phyloP scores from a whole-genome alignment of 2,888 invertebrate species.

The Callosobruchus maculatus region DNA sequence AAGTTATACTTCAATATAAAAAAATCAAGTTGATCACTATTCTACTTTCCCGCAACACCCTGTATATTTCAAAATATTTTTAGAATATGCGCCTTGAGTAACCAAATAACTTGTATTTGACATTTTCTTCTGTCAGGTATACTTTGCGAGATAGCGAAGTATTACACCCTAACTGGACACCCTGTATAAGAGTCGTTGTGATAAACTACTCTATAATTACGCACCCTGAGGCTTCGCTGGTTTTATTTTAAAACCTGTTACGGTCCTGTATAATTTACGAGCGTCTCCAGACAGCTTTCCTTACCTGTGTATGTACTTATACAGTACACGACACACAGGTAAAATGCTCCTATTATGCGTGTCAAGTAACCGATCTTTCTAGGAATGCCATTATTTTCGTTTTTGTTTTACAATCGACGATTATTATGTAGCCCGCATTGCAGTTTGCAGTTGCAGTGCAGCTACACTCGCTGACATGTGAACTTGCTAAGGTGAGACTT shows the following conservation, averaged over 20 bases:
- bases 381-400: not conserved
- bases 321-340: not conserved
- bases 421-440: not conserved
- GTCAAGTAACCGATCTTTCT: not conserved
- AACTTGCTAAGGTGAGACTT: not conserved
- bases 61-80: too few species aligned
- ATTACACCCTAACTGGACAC: not conserved
- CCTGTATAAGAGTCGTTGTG: not conserved
- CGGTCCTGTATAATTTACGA: not conserved
- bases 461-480: not conserved
- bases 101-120: too few species aligned
- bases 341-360: not conserved
- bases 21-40: too few species aligned
- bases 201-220: not conserved
- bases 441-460: not conserved
- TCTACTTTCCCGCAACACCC: too few species aligned
- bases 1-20: too few species aligned
- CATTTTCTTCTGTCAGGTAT: too few species aligned
- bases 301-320: constrained; percentile 18
- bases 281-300: constrained; percentile 17
- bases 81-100: too few species aligned
- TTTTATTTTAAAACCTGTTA: not conserved
- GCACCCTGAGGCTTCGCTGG: not conserved
- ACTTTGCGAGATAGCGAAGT: not conserved
- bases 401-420: not conserved